These are phyloP conservation scores for Sarcophaga subvicina DNA, from an alignment of 2,888 invertebrate species.

Conservation along the genomic window DNA sequence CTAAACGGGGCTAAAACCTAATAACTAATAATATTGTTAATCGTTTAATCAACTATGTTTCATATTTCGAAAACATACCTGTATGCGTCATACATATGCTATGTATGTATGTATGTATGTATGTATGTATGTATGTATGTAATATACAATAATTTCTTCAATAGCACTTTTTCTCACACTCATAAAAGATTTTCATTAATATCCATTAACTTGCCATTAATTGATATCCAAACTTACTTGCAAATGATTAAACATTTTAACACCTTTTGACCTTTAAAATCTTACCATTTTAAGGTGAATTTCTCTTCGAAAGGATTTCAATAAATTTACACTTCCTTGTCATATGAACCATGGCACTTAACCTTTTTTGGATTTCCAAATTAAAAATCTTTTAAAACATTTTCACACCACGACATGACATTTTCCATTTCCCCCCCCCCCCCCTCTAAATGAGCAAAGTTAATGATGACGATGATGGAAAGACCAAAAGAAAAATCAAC, in stretches of 20 bases:
- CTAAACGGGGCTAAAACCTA: no score
- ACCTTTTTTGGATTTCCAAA: conserved; percentile 58
- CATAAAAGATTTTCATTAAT: background rate
- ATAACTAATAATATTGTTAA: no score
- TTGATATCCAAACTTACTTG: background rate
- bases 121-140: no score
- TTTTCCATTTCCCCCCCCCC: conserved; percentile 24
- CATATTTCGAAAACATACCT: no score
- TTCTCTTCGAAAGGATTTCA: conserved; percentile 40
- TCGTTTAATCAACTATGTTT: no score
- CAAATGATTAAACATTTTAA: background rate
- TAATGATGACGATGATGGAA: conserved; percentile 27
- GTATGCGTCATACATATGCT: no score
- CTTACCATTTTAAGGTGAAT: conserved; percentile 15
- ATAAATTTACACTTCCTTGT: conserved; percentile 50
- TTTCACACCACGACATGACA: conserved; percentile 68
- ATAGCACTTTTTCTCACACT: background rate
- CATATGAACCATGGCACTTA: conserved; percentile 61
- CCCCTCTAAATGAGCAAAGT: background rate
- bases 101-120: no score
- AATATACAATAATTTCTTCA: no score
- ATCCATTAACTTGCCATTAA: background rate
- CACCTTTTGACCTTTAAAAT: conserved; percentile 13
- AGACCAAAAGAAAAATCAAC: conserved; percentile 24
- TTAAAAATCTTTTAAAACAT: conserved; percentile 20